phyloP scores from a whole-genome alignment of 2,888 invertebrate species.

The Eilema griseolum region DNA sequence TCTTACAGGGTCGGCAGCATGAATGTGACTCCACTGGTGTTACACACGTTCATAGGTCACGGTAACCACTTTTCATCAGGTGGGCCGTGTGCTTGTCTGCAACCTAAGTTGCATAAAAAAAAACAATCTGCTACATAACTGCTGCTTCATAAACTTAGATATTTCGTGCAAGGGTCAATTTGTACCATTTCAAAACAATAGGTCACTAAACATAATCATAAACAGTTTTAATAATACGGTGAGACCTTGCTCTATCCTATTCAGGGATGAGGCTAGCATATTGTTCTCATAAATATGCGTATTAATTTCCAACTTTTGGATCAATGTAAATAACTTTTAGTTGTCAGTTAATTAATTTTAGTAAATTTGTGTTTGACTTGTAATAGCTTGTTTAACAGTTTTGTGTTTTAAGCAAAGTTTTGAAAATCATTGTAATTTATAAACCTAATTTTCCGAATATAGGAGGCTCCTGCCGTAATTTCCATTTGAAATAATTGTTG shows the following conservation, averaged over 20 bases:
- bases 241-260: background rate
- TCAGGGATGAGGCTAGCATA: background rate
- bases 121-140: too few species aligned
- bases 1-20: too few species aligned
- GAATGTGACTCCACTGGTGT: too few species aligned
- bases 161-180: too few species aligned
- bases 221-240: background rate
- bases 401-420: background rate
- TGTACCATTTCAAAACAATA: too few species aligned
- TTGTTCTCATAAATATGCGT: slow-evolving; percentile 3
- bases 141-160: too few species aligned
- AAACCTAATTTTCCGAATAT: background rate
- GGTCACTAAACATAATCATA: too few species aligned
- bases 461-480: background rate
- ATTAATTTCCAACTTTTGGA: background rate
- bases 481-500: background rate
- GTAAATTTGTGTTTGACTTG: background rate
- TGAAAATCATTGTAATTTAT: background rate
- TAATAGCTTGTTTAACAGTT: slow-evolving; percentile 3
- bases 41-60: too few species aligned
- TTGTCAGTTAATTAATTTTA: background rate
- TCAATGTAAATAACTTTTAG: slow-evolving; percentile 2
- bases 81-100: too few species aligned
- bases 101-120: too few species aligned
- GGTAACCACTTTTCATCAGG: too few species aligned